Conservation (phyloP, 2,888 invertebrate species). For the Mylabris sibirica region DNA sequence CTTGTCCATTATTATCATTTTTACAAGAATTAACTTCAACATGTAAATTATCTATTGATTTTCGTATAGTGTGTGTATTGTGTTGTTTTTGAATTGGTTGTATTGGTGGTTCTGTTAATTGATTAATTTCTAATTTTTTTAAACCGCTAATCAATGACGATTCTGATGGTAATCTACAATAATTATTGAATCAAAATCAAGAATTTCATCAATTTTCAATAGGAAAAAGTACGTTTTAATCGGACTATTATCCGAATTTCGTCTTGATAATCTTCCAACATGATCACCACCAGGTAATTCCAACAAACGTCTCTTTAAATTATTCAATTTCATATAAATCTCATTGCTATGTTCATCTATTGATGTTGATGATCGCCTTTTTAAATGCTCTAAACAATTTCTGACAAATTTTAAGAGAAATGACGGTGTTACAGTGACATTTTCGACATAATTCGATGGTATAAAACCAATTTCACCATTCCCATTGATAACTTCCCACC, state of each 20-base stretch:
- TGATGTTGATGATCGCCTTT: constrained; percentile 44
- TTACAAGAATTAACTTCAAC: constrained; percentile 50
- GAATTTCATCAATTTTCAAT: neutral
- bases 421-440: constrained; percentile 77
- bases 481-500: constrained; percentile 89
- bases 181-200: neutral
- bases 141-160: constrained; percentile 42
- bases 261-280: constrained; percentile 50
- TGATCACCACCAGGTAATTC: constrained; percentile 50
- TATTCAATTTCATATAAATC: constrained; percentile 67
- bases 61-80: constrained; percentile 47
- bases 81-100: constrained; percentile 50
- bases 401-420: constrained; percentile 76
- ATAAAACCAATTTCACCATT: constrained; percentile 85
- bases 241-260: constrained; percentile 53
- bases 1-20: constrained; percentile 41
- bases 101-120: constrained; percentile 48
- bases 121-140: constrained; percentile 33
- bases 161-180: constrained; percentile 34
- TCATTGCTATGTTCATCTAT: constrained; percentile 69
- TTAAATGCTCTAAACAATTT: constrained; percentile 68
- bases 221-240: constrained; percentile 34
- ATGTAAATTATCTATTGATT: constrained; percentile 52
- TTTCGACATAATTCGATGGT: constrained; percentile 85
- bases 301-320: constrained; percentile 71